Evolutionary conservation across 2,888 invertebrate species (phyloP).

Genomic region (Tenthredo distinguenda): DNA sequence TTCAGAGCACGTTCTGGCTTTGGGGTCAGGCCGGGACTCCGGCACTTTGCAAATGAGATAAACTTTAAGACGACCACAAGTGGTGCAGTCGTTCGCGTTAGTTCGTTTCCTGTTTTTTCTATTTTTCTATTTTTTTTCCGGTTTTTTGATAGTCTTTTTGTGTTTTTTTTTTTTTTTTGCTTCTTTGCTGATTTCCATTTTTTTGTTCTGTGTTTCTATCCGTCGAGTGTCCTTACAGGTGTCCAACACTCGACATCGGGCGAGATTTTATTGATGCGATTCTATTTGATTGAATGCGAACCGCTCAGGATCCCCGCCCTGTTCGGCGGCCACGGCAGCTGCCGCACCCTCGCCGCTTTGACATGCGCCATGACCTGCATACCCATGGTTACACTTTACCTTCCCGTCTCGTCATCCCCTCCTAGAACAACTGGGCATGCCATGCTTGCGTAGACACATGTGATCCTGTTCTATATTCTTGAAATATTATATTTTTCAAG

Average conservation of each 20-base stretch:
- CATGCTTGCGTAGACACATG: constrained; percentile 30
- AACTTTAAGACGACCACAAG: constrained; percentile 38
- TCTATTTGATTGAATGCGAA: constrained; percentile 48
- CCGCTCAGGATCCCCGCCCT: constrained; percentile 60
- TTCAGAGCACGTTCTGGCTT: constrained; percentile 51
- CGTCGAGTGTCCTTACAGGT: neutral
- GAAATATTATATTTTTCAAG: neutral
- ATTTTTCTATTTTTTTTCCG: neutral
- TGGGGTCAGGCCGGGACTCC: constrained; percentile 41
- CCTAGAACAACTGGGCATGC: neutral
- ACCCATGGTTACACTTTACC: constrained; percentile 55
- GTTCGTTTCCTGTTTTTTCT: neutral
- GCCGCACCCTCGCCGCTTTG: constrained; percentile 73
- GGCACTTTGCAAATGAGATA: constrained; percentile 48
- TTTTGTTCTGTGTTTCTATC: neutral
- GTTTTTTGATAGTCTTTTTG: neutral
- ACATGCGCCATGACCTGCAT: constrained; percentile 74
- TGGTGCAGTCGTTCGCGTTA: neutral
- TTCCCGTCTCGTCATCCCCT: constrained; percentile 34
- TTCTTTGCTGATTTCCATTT: neutral
- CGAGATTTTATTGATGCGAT: constrained; percentile 46
- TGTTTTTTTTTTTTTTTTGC: neutral
- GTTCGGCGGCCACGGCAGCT: constrained; percentile 62
- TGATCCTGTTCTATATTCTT: constrained; percentile 11
- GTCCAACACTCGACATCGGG: neutral